Percentiles rank a stretch among this genome's conserved stretches.
Conservation (phyloP, 2,113 vertebrate species). For the Lipotes vexillifer region DNA sequence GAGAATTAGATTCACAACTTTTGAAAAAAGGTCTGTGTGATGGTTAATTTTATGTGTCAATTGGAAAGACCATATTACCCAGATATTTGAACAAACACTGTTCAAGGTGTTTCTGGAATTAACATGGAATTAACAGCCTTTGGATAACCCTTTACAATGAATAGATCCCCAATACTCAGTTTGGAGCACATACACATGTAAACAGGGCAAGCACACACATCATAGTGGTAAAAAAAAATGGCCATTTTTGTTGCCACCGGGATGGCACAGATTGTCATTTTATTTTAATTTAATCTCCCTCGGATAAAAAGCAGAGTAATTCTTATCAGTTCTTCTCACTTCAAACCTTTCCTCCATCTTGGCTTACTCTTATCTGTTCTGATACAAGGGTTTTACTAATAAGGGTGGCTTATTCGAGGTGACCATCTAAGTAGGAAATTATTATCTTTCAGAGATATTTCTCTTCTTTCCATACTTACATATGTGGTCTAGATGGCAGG, state of each 20-base stretch:
- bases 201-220: background rate
- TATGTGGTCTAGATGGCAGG: background rate
- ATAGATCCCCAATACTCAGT: background rate
- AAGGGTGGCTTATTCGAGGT: background rate
- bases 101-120: background rate
- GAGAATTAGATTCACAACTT: background rate
- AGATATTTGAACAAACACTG: background rate
- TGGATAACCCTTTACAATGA: background rate
- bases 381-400: background rate
- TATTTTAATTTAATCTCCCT: background rate
- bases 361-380: background rate
- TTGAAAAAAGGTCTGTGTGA: background rate
- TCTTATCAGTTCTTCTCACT: background rate
- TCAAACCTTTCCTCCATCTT: background rate
- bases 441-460: background rate
- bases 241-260: background rate
- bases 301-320: background rate
- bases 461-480: background rate
- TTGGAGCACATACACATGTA: fast-evolving
- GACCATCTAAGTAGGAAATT: background rate
- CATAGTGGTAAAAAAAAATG: background rate
- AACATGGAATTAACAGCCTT: background rate
- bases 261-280: background rate
- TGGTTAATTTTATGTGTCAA: background rate
- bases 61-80: background rate